Evolutionary conservation across 2,888 invertebrate genomes (phyloP).

Genomic region (Teinopalpus imperialis): DNA sequence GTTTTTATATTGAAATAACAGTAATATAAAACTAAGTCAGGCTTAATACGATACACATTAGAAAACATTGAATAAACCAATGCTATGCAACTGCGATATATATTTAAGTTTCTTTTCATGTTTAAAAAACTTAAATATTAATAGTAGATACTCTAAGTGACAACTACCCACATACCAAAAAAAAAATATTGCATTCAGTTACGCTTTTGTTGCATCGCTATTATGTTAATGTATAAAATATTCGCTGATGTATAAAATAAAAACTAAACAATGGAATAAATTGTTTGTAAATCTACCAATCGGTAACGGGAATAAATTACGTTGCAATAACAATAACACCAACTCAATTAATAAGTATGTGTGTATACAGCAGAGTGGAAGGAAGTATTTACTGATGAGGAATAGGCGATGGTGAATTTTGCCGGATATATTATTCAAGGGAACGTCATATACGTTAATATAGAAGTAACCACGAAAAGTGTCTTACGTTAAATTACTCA

Average conservation of each 20-base stretch:
- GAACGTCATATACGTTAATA: background rate
- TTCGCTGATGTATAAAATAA: slow-evolving; percentile 7
- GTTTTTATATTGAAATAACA: no score
- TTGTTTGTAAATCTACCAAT: slow-evolving; percentile 22
- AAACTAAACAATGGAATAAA: slow-evolving; percentile 21
- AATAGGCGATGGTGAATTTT: background rate
- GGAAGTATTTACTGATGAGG: background rate
- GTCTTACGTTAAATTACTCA: slow-evolving; percentile 5
- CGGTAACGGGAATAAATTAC: slow-evolving; percentile 19
- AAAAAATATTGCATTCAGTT: background rate
- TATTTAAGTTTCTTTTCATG: no score
- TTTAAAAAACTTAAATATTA: no score
- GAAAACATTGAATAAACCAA: no score
- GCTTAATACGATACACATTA: no score
- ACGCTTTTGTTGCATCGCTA: slow-evolving; percentile 1
- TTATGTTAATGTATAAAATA: slow-evolving; percentile 22
- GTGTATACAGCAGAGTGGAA: slow-evolving; percentile 1
- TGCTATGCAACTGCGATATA: no score
- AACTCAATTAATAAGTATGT: slow-evolving; percentile 17
- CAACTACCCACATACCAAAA: background rate
- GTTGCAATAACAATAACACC: slow-evolving; percentile 23
- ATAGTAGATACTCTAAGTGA: no score
- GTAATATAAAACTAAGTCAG: no score
- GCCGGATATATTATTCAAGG: slow-evolving; percentile 7
- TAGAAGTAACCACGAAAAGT: background rate